phyloP scores from a whole-genome alignment of 2,888 invertebrate species.

The Dysmachus trigonus region DNA sequence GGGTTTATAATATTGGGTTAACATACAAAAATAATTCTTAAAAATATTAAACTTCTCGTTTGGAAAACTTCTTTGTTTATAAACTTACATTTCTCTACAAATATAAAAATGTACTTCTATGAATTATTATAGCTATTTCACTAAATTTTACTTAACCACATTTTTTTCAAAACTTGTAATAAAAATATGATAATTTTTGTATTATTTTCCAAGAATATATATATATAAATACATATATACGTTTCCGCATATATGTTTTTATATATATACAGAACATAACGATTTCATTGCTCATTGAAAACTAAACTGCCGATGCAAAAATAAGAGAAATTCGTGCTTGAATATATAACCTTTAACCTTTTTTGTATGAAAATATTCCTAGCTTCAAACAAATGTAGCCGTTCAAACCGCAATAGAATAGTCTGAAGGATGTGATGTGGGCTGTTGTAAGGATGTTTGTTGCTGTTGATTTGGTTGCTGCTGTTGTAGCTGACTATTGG shows the following conservation, averaged over 20 bases:
- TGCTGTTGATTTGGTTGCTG: conserved; percentile 45
- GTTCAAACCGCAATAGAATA: conserved; percentile 78
- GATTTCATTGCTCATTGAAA: background rate
- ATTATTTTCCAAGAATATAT: background rate
- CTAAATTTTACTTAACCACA: conserved; percentile 17
- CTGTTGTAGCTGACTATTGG: conserved; percentile 53
- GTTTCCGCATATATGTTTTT: background rate
- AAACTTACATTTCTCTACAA: conserved; percentile 27
- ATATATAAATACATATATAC: background rate
- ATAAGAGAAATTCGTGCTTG: conserved; percentile 1
- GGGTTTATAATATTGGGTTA: background rate
- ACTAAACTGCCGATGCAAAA: background rate
- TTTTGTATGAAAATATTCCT: conserved; percentile 1
- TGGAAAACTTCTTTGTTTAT: conserved; percentile 3
- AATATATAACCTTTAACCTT: background rate
- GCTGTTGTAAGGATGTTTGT: conserved; percentile 62
- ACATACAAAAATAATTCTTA: conserved; percentile 16
- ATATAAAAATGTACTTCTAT: conserved; percentile 33
- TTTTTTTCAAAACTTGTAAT: background rate
- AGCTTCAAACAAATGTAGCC: background rate
- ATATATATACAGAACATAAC: background rate
- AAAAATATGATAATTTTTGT: background rate
- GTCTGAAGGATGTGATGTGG: conserved; percentile 73
- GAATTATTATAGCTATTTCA: background rate
- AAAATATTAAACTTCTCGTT: conserved; percentile 34